Evolutionary conservation across 2,113 vertebrate species (phyloP), one percentile per base, ranked within the genome.

Genomic region (Cheilinus undulatus): DNA sequence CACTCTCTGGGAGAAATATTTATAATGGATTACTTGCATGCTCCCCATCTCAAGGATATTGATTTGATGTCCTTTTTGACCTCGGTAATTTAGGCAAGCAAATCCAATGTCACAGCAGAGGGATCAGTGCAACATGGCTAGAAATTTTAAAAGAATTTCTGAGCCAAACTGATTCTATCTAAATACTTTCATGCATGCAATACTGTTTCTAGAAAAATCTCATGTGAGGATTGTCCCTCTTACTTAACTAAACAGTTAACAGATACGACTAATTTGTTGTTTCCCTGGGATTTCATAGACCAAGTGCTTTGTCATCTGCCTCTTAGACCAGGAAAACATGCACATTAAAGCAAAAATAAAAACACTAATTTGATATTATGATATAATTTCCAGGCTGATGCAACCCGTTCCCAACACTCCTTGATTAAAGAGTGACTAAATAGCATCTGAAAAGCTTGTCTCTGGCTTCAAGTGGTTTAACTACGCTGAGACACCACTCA

Each of bases 11-110:
- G 12, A 45, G 14, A 48, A 34, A 56, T 36, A 23, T 51, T 51
- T 69, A 19, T 27, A 3, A 7, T 10, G 26, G 14, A 22, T 38
- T 22, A 10, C 49, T 22, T 73, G 7, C 5, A 63, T 59, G 15
- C 23, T 13, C 60, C 42, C n/a, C 34, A 61, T 60, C 23, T 32
- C 15, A 4, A 38, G 32, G 53, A 66, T 53, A 56, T 56, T 40
- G 30, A 67, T 71, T 43, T 38, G 23, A 61, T 49, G 57, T 69
- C 34, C 12, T 22, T n/a, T 20, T 69, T 66, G 34, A 52, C 19
- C 30, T 51, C 28, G 19, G 20, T 36, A 22, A 48, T 42, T 7
- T 56, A 42, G 23, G n/a, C 8, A 43, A 45, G 26, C n/a, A 59
- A 5, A 63, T 28, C 23, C 8, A 38, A 15, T 30, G 43, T 23